Conservation (phyloP, 2,888 invertebrate species). For the Aspidiotus destructor region DNA sequence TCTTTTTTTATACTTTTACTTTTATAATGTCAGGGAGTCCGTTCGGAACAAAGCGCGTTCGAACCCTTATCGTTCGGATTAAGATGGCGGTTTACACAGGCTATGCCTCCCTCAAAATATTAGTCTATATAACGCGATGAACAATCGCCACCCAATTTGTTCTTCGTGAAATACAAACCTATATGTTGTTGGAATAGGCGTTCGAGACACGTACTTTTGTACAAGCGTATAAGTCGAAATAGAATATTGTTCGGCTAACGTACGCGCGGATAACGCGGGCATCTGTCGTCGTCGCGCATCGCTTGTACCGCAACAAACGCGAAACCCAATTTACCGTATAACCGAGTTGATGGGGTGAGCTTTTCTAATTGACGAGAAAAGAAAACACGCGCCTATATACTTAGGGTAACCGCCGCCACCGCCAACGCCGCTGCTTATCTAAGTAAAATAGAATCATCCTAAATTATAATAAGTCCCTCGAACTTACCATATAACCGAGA, state of each 20-base stretch:
- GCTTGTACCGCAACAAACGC: slow-evolving; percentile 7
- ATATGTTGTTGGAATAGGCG: slow-evolving; percentile 10
- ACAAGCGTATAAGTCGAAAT: no score
- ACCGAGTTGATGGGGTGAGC: slow-evolving; percentile 2
- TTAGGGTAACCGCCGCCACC: no score
- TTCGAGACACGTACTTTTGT: background rate
- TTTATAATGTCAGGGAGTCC: slow-evolving; percentile 18
- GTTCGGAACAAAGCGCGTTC: slow-evolving; percentile 14
- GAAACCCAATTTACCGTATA: slow-evolving; percentile 30
- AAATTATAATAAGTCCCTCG: no score
- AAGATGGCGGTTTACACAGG: slow-evolving; percentile 15
- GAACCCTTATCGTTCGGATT: slow-evolving; percentile 10
- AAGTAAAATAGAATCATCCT: no score
- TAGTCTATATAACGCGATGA: background rate
- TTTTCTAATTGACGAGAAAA: slow-evolving; percentile 2
- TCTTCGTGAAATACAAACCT: slow-evolving; percentile 20
- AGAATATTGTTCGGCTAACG: no score
- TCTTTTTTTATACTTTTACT: background rate
- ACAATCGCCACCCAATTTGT: slow-evolving; percentile 32
- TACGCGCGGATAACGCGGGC: slow-evolving; percentile 1
- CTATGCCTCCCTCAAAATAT: slow-evolving; percentile 23
- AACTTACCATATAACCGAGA: no score
- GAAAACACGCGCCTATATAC: background rate
- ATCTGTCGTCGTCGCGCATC: slow-evolving; percentile 13
- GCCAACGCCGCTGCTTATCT: no score